Percentiles rank a stretch among this genome's conserved stretches.
Evolutionary conservation across 2,888 invertebrate genomes (phyloP).

Genomic region (Lepas anatifera): DNA sequence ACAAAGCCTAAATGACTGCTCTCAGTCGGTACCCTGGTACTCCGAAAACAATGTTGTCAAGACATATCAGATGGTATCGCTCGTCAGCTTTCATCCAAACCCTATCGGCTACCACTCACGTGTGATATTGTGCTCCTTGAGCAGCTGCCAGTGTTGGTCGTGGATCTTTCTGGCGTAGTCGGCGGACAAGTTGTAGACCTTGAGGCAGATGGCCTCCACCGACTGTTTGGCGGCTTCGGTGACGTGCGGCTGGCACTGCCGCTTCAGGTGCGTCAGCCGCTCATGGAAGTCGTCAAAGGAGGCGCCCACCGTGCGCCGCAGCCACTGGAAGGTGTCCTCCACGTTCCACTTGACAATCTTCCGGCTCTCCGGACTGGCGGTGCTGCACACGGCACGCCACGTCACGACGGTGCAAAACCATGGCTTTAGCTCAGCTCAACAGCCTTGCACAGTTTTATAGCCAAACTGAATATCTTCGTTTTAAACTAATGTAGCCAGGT

Average conservation of each 20-base stretch:
- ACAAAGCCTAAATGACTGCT: too few species aligned
- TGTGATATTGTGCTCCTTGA: slow-evolving; percentile 75
- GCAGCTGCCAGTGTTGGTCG: slow-evolving; percentile 67
- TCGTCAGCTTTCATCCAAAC: too few species aligned
- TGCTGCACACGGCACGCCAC: slow-evolving; percentile 41
- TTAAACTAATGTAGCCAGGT: too few species aligned
- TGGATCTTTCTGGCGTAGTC: slow-evolving; percentile 84
- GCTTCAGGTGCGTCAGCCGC: slow-evolving; percentile 69
- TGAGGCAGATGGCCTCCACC: slow-evolving; percentile 87
- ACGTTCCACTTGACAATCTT: slow-evolving; percentile 99
- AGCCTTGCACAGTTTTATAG: too few species aligned
- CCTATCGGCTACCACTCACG: slow-evolving; percentile 31
- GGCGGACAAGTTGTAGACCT: slow-evolving; percentile 81
- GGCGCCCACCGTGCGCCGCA: slow-evolving; percentile 81
- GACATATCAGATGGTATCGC: too few species aligned
- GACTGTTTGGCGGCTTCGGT: slow-evolving; percentile 88
- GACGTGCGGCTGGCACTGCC: slow-evolving; percentile 90
- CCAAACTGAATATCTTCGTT: too few species aligned
- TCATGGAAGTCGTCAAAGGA: slow-evolving; percentile 88
- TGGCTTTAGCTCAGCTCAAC: too few species aligned
- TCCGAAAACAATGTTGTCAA: too few species aligned
- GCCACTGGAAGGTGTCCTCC: slow-evolving; percentile 93
- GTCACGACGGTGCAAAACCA: too few species aligned
- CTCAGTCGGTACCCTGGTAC: too few species aligned
- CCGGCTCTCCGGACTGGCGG: slow-evolving; percentile 80